Evolutionary conservation across 92 coral and sea anemone genomes (phyloP), one percentile per base, ranked within the genome.

Genomic region (Galaxea fascicularis): DNA sequence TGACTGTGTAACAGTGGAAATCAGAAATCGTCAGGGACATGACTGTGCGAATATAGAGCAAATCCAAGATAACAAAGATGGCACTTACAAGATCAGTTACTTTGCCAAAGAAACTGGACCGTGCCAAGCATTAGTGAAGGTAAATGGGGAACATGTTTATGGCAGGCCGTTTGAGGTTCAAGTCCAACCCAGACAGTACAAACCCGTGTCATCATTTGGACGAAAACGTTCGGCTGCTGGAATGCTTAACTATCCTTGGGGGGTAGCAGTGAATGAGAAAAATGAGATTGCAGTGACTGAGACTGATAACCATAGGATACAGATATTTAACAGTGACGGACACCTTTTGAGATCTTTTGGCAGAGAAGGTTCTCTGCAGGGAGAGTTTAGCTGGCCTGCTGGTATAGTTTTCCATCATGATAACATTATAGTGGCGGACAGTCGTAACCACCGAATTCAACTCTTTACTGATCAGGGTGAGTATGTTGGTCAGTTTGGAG

Each of bases 41-140:
- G 83, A 78, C 59, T 62, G 59, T 29, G 58, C 49, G 46, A 26
- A 22, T 31, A 25, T 24, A 26, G 39, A 49, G 16, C 73, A 25
- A n/a, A 26, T 65, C n/a, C 31, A 54, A 54, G 79, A 88, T 49
- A 51, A 82, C 67, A 74, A 65, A 26, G 46, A 82, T 68, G 87
- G 91, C 30, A 75, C 84, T 18, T 85, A 77, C 47, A 54, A 31
- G 17, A 56, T 85, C 26, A 75, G 76, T 5, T 85, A 49, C 30
- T 85, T 75, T 28, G 75, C 90, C 47, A 68, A 54, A 44, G 86
- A 80, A 16, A 77, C 87, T 10, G 90, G 90, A 29, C 15, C 17
- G 21, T 82, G 81, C 54, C 22, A 74, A 16, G 30, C 60, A 41
- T 49, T 51, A 3, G 69, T 86, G 54, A 58, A 58, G 27, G 76